phyloP scores from a whole-genome alignment of 2,797 vertebrate species.

The Tolypeutes matacus region DNA sequence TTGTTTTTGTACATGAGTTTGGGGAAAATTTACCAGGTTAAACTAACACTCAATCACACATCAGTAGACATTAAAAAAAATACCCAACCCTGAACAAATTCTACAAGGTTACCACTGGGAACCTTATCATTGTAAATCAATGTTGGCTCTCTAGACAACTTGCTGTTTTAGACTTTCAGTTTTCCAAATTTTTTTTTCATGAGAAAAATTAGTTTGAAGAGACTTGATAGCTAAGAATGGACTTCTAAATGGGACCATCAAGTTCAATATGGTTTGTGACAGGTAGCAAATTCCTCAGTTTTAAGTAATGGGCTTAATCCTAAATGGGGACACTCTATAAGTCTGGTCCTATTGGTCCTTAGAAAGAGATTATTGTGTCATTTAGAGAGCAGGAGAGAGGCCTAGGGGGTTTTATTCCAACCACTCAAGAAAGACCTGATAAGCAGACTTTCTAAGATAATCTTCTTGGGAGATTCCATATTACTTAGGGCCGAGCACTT shows the following conservation, averaged over 20 bases:
- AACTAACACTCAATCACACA: conserved; percentile 76
- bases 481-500: conserved; percentile 19
- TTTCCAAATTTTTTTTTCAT: conserved; percentile 27
- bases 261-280: conserved; percentile 17
- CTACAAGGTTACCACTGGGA: not conserved
- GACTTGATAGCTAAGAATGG: not conserved
- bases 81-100: not conserved
- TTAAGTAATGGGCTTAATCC: not conserved
- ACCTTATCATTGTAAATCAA: conserved; percentile 65
- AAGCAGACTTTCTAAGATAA: not conserved
- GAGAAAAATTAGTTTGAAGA: conserved; percentile 57
- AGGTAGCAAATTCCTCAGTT: conserved; percentile 24
- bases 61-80: conserved; percentile 32
- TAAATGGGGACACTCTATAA: not conserved
- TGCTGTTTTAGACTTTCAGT: conserved; percentile 40
- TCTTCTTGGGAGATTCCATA: not conserved
- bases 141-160: not conserved
- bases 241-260: conserved; percentile 21
- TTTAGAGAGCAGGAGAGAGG: not conserved
- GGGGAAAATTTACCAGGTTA: conserved; percentile 73
- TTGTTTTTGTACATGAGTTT: conserved; percentile 69
- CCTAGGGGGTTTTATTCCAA: conserved; percentile 41
- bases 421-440: conserved; percentile 3
- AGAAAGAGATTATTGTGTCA: conserved; percentile 26
- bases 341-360: not conserved